phyloP scores from a whole-genome alignment of 2,888 invertebrate genomes.

The Azorinus chamasolen region DNA sequence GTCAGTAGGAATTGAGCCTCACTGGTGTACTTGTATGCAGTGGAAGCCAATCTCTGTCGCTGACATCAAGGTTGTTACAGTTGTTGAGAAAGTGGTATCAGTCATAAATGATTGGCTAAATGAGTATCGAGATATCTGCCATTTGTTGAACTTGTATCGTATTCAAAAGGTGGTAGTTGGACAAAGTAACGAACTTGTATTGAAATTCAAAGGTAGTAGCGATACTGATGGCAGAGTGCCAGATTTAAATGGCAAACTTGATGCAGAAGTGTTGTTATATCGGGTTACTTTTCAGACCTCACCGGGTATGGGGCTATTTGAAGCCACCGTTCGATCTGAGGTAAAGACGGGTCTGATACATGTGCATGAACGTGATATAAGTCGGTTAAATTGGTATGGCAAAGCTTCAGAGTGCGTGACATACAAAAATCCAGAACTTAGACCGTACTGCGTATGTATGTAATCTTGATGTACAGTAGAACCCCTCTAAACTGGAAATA shows the following conservation, averaged over 20 bases:
- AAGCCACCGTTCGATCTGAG: constrained; percentile 91
- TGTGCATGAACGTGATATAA: constrained; percentile 91
- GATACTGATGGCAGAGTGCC: constrained; percentile 94
- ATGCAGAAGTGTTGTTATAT: constrained; percentile 90
- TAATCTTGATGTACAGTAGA: too few relatives aligned
- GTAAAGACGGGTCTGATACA: constrained; percentile 88
- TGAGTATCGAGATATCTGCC: constrained; percentile 85
- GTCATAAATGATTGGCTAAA: constrained; percentile 89
- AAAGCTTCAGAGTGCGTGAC: constrained; percentile 93
- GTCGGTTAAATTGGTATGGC: constrained; percentile 94
- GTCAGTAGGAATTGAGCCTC: constrained; percentile 96
- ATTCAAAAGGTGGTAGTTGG: constrained; percentile 91
- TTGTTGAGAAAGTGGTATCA: constrained; percentile 87
- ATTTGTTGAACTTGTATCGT: constrained; percentile 87
- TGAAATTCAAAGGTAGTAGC: constrained; percentile 91
- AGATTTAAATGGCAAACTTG: constrained; percentile 90
- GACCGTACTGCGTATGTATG: constrained; percentile 94
- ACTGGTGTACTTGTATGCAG: constrained; percentile 98
- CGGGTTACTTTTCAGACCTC: constrained; percentile 92
- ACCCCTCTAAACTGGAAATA: too few relatives aligned
- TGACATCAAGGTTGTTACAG: constrained; percentile 87
- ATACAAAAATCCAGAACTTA: constrained; percentile 88
- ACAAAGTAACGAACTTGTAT: constrained; percentile 90
- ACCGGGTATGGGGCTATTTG: constrained; percentile 93
- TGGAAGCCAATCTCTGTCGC: constrained; percentile 90